Conservation (phyloP, 2,888 invertebrate species). For the Therioaphis trifolii region DNA sequence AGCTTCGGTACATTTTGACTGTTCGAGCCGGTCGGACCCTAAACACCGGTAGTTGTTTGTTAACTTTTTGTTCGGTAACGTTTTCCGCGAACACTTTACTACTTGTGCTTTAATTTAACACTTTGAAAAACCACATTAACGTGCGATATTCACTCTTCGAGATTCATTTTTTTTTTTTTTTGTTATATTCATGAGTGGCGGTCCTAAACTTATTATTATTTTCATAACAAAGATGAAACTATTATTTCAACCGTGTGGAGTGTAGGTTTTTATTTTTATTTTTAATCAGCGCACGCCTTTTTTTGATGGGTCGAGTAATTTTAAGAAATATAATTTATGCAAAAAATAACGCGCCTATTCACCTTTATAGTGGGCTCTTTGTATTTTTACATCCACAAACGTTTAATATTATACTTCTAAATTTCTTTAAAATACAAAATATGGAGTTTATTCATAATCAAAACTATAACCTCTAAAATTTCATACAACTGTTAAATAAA, state of each 20-base stretch:
- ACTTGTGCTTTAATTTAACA: conserved; percentile 1
- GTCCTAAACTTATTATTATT: conserved; percentile 34
- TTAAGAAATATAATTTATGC: conserved; percentile 3
- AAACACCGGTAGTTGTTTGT: too few relatives aligned
- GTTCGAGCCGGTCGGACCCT: too few relatives aligned
- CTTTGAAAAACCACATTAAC: background rate
- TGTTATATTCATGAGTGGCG: background rate
- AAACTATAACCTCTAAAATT: too few relatives aligned
- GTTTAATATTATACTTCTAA: too few relatives aligned
- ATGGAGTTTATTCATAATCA: too few relatives aligned
- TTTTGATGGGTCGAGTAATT: background rate
- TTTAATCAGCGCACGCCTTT: background rate
- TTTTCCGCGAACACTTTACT: background rate
- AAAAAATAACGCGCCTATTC: background rate
- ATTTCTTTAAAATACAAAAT: too few relatives aligned
- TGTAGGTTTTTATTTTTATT: conserved; percentile 27
- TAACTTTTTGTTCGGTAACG: too few relatives aligned
- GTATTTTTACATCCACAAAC: too few relatives aligned
- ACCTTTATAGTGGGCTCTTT: too few relatives aligned
- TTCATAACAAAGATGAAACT: conserved; percentile 19
- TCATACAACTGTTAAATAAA: too few relatives aligned
- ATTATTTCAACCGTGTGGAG: conserved; percentile 1
- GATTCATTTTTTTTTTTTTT: background rate
- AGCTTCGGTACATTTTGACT: too few relatives aligned
- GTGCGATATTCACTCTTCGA: background rate